Evolutionary conservation across 2,113 vertebrate genomes (phyloP).

Genomic region (Microcebus tavaratra): DNA sequence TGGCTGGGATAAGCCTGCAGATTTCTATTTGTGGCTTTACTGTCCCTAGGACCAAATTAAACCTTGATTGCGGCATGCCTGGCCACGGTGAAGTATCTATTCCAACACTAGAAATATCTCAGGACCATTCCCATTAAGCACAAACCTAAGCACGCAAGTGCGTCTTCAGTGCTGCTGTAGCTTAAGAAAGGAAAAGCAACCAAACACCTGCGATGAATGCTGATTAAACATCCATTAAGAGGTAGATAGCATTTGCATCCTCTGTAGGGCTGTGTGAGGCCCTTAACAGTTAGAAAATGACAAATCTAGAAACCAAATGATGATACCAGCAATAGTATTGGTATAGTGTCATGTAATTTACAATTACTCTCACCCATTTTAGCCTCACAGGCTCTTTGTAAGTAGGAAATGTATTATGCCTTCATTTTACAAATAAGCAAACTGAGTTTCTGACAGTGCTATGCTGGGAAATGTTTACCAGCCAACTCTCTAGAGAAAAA

Average conservation of each 20-base stretch:
- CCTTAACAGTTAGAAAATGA: neutral
- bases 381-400: neutral
- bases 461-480: neutral
- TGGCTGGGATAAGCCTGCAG: neutral
- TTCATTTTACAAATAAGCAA: neutral
- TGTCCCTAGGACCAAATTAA: constrained; percentile 20
- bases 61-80: neutral
- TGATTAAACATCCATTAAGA: neutral
- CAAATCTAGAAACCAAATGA: neutral
- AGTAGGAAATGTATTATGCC: neutral
- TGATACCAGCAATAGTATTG: neutral
- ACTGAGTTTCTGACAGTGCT: neutral
- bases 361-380: neutral
- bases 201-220: neutral
- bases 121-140: neutral
- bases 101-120: constrained; percentile 14
- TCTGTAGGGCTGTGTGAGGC: neutral
- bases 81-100: neutral
- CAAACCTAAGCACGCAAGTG: neutral
- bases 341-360: neutral
- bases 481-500: neutral
- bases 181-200: neutral
- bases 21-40: constrained; percentile 37
- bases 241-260: neutral
- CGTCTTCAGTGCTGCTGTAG: neutral